Evolutionary conservation across 2,888 invertebrate genomes (phyloP), one percentile per base, ranked within the genome.

Genomic region (Metallyticus violacea): DNA sequence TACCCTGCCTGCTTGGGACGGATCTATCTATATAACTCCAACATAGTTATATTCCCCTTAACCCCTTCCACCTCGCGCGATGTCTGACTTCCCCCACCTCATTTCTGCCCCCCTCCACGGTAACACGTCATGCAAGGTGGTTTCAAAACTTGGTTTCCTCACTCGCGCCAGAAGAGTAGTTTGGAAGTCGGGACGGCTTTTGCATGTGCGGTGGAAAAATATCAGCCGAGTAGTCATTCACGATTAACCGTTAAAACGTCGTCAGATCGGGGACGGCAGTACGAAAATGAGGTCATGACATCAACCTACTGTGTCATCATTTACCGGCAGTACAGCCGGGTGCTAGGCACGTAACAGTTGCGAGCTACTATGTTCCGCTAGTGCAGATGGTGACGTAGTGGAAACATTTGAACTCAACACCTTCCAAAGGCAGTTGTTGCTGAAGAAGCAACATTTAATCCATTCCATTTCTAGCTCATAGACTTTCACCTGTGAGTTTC

Each of bases 111-210:
- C 40, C 86, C 85, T 26, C 79, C 29, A 79, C 86, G 81, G 80
- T 77, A 40, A 82, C 78, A 82, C 79, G 87, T 85, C 88, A 86
- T 81, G 86, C 85, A 86, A 86, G 85, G 88, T 86, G 86, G 86
- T 86, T 77, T 85, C 78, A 80, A 81, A 86, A 81, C 83, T 78
- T 86, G 77, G 78, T 83, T 40, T 79, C 29, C 83, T 83, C 76
- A 27, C 28, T 77, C 77, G n/a, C n/a, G 77, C 77, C 83, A 81
- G 83, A 77, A 28, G 77, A 85, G 40, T 62, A 62, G 40, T 62
- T 62, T 62, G 40, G 40, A 62, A 62, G 40, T 62, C 76, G 6
- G 62, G 26, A 9, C 80, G 80, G 26, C 79, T 85, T 85, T 85
- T 85, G 79, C 80, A 85, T 80, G 81, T 80, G 81, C 81, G 62